Evolutionary conservation across 2,113 vertebrate genomes (phyloP), one percentile per base, ranked within the genome.

Genomic region (Corynorhinus townsendii): DNA sequence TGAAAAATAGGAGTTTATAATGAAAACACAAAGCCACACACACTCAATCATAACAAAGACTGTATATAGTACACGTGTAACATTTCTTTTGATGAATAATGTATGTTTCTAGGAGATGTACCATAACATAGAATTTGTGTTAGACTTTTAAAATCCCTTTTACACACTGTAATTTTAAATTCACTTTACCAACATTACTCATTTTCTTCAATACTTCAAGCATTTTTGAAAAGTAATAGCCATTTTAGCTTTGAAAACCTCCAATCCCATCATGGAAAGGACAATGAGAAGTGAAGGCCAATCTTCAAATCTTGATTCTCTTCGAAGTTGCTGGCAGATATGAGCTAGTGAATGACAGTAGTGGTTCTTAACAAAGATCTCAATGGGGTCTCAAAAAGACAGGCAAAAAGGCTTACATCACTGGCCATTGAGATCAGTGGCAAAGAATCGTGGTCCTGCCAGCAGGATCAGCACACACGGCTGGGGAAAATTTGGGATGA

Each of bases 401-500:
- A 26, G 98, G 98, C 98, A 88, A 96, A 96, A 24, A 68, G 88
- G 97, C 97, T 96, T 59, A 62, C 96, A 87, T 93, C 96, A 90
- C 94, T 17, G 47, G 97, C 98, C 96, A 97, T 94, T 69, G 86
- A 96, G 97, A 98, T 97, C 97, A 96, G 97, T 97, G 96, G 98
- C 96, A 96, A 97, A 96, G 98, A 97, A 97, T 98, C 96, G 96
- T 94, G 85, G 98, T 99, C 99, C 99, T 98, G 98, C 99, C 99
- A 99, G 99, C 99, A 99, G 99, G 99, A 99, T 98, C 96, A 97
- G 96, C 96, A 83, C 93, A 96, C 88, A 93, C 62, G 90, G 95
- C 54, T 96, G 96, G 38, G 69, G 86, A 94, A 76, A 96, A 95
- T 82, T 8, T 2, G 94, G 96, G 87, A 66, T 0, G 81, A 77